These are phyloP conservation scores for Cephalopterus ornatus DNA, from an alignment of 2,113 vertebrate species.

Conservation along the genomic window DNA sequence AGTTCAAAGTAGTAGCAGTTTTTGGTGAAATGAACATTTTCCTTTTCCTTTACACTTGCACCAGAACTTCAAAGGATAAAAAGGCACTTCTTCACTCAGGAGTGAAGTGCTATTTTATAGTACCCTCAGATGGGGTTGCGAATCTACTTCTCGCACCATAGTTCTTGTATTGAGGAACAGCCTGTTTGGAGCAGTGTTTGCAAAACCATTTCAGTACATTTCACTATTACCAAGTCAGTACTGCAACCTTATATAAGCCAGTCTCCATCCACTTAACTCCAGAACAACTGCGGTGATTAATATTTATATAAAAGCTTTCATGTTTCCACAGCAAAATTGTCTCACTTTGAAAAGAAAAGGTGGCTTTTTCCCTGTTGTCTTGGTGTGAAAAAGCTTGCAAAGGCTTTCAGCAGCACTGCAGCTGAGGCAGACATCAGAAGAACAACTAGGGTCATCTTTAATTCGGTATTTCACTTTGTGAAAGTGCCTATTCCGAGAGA, in stretches of 20 bases:
- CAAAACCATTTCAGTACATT: neutral
- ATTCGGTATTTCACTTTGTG: constrained; percentile 38
- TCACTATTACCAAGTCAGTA: neutral
- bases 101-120: neutral
- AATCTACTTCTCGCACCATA: neutral
- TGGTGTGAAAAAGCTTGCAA: neutral
- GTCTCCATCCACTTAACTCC: constrained; percentile 30
- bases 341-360: constrained; percentile 16
- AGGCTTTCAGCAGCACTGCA: neutral
- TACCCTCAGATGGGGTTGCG: neutral
- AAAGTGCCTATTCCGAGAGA: constrained; percentile 54
- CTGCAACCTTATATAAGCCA: constrained; percentile 18
- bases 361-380: constrained; percentile 45
- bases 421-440: neutral
- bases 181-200: neutral
- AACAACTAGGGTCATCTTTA: constrained; percentile 25
- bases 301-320: constrained; percentile 57
- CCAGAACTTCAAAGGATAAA: neutral
- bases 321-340: constrained; percentile 41
- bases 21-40: neutral
- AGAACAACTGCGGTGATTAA: constrained; percentile 34
- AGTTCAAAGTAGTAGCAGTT: neutral
- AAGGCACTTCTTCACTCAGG: neutral
- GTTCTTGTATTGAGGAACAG: neutral
- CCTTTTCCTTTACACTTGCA: neutral